Evolutionary conservation across 2,113 vertebrate genomes (phyloP), one percentile per base, ranked within the genome.

Genomic region (Anarhynchus alexandrinus): DNA sequence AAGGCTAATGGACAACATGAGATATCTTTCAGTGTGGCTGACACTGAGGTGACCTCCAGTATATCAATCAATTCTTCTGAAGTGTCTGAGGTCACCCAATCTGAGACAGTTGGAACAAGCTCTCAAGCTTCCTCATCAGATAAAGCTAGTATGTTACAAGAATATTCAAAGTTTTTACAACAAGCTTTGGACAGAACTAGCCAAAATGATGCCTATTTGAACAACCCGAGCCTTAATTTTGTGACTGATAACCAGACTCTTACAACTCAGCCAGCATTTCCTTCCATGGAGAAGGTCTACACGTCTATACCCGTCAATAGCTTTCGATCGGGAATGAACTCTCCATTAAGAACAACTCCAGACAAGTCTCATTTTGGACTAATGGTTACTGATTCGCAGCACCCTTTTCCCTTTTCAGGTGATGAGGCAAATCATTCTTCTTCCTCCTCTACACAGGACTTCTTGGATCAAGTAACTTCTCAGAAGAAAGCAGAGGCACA

Each of bases 171-270:
- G 98, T 99, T 99, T 97, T 98, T 99, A 91, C 99, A 99, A 91
- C 99, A 99, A 98, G 99, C 99, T 27, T 98, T 99, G 98, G 99
- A 99, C 98, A 98, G 99, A 98, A 99, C 99, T 98, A 99, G 99
- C 98, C 99, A 99, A 98, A 99, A 99, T 84, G 99, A 99, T 98
- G 99, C 99, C 98, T 99, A 99, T 98, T 98, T 99, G 98, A 99
- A 99, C 97, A 99, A 98, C 98, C 98, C 99, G 55, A 99, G 99
- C 98, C 99, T 99, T 98, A 99, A 99, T 96, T 98, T 99, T 98
- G 99, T 99, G 96, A 99, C 99, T 34, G 99, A 99, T 97, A 99
- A 98, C 98, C 98, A 99, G 96, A 98, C 98, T 88, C 98, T 99
- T 93, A 98, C 99, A 32, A 98, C 98, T 65, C 99, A 99, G 94